These are phyloP conservation scores for Drosophila simulans DNA, from an alignment of 1,140 invertebrate genomes.

Conservation along the genomic window DNA sequence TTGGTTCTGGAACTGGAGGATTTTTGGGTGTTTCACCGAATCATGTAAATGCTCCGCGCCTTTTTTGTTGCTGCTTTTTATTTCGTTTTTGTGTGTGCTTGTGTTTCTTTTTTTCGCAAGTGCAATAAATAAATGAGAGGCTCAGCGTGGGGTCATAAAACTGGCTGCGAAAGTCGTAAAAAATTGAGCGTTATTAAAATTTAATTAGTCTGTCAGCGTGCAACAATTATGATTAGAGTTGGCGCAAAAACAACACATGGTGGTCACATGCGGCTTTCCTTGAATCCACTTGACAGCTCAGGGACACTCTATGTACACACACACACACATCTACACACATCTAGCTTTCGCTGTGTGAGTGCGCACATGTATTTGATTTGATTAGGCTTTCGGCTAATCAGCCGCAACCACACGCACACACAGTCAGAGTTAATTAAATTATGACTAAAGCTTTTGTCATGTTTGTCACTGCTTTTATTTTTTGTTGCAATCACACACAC, in stretches of 20 bases:
- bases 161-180: slow-evolving; percentile 28
- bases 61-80: neutral
- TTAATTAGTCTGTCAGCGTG: slow-evolving; percentile 72
- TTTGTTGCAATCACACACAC: slow-evolving; percentile 30
- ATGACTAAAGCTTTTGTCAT: slow-evolving; percentile 74
- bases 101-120: slow-evolving; percentile 26
- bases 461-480: slow-evolving; percentile 40
- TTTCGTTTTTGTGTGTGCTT: neutral
- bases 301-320: slow-evolving; percentile 17
- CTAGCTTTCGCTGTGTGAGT: slow-evolving; percentile 2
- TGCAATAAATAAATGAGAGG: slow-evolving; percentile 63
- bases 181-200: slow-evolving; percentile 73
- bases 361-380: slow-evolving; percentile 55
- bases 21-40: slow-evolving; percentile 10
- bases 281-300: slow-evolving; percentile 23
- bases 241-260: slow-evolving; percentile 19
- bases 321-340: neutral
- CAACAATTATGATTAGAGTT: slow-evolving; percentile 54
- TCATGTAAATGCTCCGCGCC: slow-evolving; percentile 32
- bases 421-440: slow-evolving; percentile 79
- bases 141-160: slow-evolving; percentile 33
- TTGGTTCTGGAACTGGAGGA: slow-evolving; percentile 1
- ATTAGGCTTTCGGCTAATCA: slow-evolving; percentile 66
- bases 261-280: slow-evolving; percentile 23
- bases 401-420: slow-evolving; percentile 22